Evolutionary conservation across 2,888 invertebrate genomes (phyloP), one percentile per base, ranked within the genome.

Genomic region (Fragum whitleyi): DNA sequence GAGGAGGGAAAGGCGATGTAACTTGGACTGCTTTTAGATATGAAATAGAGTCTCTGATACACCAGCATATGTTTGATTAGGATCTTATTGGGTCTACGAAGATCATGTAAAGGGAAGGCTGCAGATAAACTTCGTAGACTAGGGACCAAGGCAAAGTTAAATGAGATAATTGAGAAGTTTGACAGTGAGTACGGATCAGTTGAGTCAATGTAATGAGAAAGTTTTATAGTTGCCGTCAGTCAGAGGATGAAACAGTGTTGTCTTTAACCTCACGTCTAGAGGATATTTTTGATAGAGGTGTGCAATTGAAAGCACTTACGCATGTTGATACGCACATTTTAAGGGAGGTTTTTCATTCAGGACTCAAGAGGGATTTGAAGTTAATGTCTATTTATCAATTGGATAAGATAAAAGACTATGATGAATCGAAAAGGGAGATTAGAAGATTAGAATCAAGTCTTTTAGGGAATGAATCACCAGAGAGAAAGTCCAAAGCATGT

Each of bases 361-460:
- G 53, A 36, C 32, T 36, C 5, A 3, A 9, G 3, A 36, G 32
- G 9, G 32, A 36, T 36, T 9, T 36, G 9, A 36, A 9, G 9
- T 9, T 36, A 3, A 9, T 36, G 32, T 36, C 32, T 36, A 36
- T 36, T 3, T 36, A 9, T 9, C 32, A 36, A 9, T 36, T n/a
- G 29, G 69, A 76, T 42, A 16, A n/a, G 2, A 47, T 59, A n/a
- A 7, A n/a, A 5, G 32, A 69, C 14, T 70, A 70, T 53, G 59
- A 76, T 19, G n/a, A 23, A 16, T 61, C 61, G 14, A 69, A 70
- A 26, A 16, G 26, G 2, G 76, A 77, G 62, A 16, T 77, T 16
- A 39, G 71, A 19, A 77, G 67, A 42, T 29, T 76, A 32, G 70
- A 76, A 70, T 7, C 61, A 32, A 57, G n/a, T 14, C 2, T 32